Conservation (phyloP, 2,888 invertebrate genomes). For the Ecdyonurus torrentis region DNA sequence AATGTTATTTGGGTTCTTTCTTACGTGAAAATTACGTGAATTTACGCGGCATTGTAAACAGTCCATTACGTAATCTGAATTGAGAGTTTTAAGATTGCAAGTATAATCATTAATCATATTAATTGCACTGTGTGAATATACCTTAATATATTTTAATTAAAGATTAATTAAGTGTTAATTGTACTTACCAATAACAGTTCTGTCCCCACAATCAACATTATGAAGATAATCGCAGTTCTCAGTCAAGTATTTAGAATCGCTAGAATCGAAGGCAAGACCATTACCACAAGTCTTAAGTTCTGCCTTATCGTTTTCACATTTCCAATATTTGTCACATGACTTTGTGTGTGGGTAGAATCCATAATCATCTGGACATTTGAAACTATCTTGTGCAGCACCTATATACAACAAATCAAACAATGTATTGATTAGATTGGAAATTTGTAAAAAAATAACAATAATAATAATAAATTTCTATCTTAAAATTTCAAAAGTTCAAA, state of each 20-base stretch:
- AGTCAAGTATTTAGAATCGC: conserved; percentile 74
- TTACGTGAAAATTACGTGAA: no score
- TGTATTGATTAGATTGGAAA: not conserved
- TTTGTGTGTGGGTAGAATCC: conserved; percentile 83
- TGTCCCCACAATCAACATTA: conserved; percentile 84
- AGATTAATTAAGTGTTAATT: no score
- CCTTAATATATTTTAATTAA: no score
- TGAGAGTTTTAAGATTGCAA: no score
- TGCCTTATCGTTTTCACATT: conserved; percentile 76
- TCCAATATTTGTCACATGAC: conserved; percentile 91
- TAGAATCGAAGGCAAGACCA: conserved; percentile 79
- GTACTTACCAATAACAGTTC: conserved; percentile 66
- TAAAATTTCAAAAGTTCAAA: no score
- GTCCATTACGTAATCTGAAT: no score
- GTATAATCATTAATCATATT: no score
- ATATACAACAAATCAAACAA: conserved; percentile 28
- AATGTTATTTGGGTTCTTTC: no score
- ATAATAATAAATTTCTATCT: no score
- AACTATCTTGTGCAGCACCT: conserved; percentile 54
- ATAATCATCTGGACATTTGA: conserved; percentile 88
- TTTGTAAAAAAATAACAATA: not conserved
- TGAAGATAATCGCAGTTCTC: conserved; percentile 93
- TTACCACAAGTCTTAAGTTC: conserved; percentile 89
- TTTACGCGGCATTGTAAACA: no score
- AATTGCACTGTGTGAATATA: no score